Evolutionary conservation across 2,888 invertebrate genomes (phyloP), one percentile per base, ranked within the genome.

Genomic region (Hoplodrina blanda): DNA sequence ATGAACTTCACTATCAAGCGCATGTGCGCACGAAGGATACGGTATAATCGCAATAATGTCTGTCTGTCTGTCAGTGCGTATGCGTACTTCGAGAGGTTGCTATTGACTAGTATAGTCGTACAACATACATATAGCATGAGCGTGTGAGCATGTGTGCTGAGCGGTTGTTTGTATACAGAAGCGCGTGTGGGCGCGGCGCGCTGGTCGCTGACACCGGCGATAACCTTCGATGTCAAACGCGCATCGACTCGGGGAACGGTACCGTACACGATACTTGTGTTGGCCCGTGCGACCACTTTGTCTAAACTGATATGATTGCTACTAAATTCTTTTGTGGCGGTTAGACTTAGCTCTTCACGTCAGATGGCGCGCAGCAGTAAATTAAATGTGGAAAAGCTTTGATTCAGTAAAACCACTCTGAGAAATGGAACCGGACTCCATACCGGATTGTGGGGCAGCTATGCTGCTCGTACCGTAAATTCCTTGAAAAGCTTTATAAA

Each of bases 151-250:
- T 88, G 89, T 90, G 90, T 86, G 86, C 75, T 61, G 75, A 68
- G 72, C 78, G 67, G 85, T 89, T 93, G 93, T 92, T 93, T 93
- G 93, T 93, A 93, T 91, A 93, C 92, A 92, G 87, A 91, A 88
- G 90, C 91, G 93, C 91, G 91, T 93, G 95, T 94, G 92, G 94
- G 94, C 93, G 92, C 89, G 91, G 81, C 82, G 86, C 87, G 90
- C 87, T 95, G 95, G 95, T 94, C 95, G 95, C 92, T 95, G 95
- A 95, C 95, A 92, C 94, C 91, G 93, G 72, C 91, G 95, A 95
- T 95, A 95, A 95, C 95, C 95, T 95, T 95, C 94, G 93, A 91
- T 94, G 94, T 93, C 94, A 92, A 93, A 90, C 93, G 89, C 90
- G 87, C 88, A 88, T 87, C 90, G 87, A 87, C 87, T 88, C 89